Evolutionary conservation across 2,888 invertebrate species (phyloP).

Genomic region (Cataglyphis altisquamis): DNA sequence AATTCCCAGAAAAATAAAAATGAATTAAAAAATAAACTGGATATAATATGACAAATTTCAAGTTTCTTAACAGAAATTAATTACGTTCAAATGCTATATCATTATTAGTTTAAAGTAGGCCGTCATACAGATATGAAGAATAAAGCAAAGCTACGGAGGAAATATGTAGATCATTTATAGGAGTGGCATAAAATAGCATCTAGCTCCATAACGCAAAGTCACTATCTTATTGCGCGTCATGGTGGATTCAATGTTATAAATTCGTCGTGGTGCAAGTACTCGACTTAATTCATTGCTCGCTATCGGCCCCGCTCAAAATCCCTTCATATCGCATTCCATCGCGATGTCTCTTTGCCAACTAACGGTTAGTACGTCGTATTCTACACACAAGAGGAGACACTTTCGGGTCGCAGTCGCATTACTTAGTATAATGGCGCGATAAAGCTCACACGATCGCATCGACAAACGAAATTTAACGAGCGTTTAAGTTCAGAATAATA

Average conservation of each 20-base stretch:
- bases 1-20: neutral
- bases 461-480: conserved; percentile 18
- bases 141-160: conserved; percentile 59
- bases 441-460: neutral
- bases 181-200: conserved; percentile 66
- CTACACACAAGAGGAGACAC: neutral
- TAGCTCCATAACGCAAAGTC: conserved; percentile 65
- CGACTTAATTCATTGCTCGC: conserved; percentile 57
- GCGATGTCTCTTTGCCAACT: conserved; percentile 23
- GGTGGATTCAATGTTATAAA: conserved; percentile 63
- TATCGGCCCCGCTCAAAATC: conserved; percentile 8
- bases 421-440: conserved; percentile 15
- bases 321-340: conserved; percentile 12
- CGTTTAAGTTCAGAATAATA: conserved; percentile 13
- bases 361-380: conserved; percentile 23
- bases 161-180: conserved; percentile 45
- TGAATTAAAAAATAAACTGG: neutral
- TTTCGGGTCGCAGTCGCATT: conserved; percentile 7
- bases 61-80: conserved; percentile 6
- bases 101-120: conserved; percentile 7
- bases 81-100: conserved; percentile 8
- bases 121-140: conserved; percentile 5
- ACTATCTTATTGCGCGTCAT: conserved; percentile 65
- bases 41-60: conserved; percentile 9
- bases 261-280: conserved; percentile 44